Conservation (phyloP, 2,113 vertebrate genomes). For the Chionis minor region DNA sequence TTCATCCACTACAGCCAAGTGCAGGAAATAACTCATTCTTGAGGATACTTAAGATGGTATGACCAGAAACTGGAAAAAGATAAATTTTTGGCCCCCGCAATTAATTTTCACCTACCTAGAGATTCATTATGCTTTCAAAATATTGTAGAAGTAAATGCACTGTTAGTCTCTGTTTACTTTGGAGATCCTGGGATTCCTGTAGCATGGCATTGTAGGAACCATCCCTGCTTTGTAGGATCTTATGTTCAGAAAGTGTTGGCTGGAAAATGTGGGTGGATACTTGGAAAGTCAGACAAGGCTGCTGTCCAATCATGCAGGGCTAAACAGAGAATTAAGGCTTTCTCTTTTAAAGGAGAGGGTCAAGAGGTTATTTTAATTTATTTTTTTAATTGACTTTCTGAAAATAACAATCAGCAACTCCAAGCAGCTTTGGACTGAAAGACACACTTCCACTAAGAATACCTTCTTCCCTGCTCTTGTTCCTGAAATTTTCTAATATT, state of each 20-base stretch:
- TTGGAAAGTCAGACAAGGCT: background rate
- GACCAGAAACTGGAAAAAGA: background rate
- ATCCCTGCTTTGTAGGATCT: background rate
- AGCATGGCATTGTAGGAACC: background rate
- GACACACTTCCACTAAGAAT: background rate
- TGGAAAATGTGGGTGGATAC: background rate
- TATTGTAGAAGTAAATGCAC: background rate
- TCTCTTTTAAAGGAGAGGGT: background rate
- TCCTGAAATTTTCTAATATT: background rate
- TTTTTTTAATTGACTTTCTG: background rate
- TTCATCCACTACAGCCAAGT: background rate
- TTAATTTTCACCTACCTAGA: background rate
- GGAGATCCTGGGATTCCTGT: background rate
- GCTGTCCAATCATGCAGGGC: rapidly evolving
- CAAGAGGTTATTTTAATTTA: background rate
- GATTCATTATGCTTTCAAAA: background rate
- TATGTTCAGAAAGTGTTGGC: background rate
- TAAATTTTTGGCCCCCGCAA: background rate
- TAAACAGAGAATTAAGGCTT: background rate
- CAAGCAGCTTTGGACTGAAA: background rate
- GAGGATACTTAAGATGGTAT: background rate
- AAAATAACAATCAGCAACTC: background rate
- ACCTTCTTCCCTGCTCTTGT: background rate
- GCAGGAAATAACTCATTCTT: background rate
- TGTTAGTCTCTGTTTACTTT: rapidly evolving